Base-by-base conservation (phyloP, 2,797 vertebrate genomes). In the Neoniphon sammara region DNA sequence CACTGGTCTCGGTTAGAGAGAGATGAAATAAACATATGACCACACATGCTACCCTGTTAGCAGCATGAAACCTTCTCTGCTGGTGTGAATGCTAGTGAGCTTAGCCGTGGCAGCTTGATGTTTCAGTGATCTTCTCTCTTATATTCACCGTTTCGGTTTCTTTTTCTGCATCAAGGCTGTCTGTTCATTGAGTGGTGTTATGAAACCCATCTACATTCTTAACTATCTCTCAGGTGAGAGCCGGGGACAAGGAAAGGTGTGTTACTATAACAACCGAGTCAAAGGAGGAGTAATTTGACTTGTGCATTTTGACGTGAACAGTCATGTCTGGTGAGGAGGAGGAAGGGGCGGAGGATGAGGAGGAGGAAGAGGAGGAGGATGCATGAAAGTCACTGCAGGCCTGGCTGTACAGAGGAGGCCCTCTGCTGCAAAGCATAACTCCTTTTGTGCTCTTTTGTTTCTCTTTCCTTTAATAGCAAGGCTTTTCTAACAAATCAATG, bases 241-340 rank as follows among this genome's bases (percentile, higher is more conserved):
- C 47, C 46, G 17, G 70, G 80, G 66, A 80, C 63, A 76, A 62
- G 73, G 44, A 82, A 85, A 75, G 77, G 67, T 85, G 78, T 54
- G 84, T 91, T 89, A 79, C 90, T 81, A 91, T 92, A 87, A 88
- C 88, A 91, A 91, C 90, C 23, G 20, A 87, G 83, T 81, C 83
- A 81, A 79, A 90, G 78, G 73, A 85, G 79, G 81, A 79, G 46
- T 39, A 75, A 71, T 78, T 78, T 62, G 82, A 85, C 84, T 87
- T 90, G 84, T 80, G 84, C 31, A 15, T 52, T 36, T 21, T n/a
- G 27, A 77, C 52, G 46, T 21, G 34, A 76, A 75, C 70, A 31
- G 57, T 65, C 27, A 70, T 66, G 65, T 80, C 73, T 81, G 76
- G 54, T 53, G 73, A 74, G 65, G 70, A 86, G 75, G 86, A 77